Evolutionary conservation across 2,888 invertebrate species (phyloP), one percentile per base, ranked within the genome.

Genomic region (Caenorhabditis becei): DNA sequence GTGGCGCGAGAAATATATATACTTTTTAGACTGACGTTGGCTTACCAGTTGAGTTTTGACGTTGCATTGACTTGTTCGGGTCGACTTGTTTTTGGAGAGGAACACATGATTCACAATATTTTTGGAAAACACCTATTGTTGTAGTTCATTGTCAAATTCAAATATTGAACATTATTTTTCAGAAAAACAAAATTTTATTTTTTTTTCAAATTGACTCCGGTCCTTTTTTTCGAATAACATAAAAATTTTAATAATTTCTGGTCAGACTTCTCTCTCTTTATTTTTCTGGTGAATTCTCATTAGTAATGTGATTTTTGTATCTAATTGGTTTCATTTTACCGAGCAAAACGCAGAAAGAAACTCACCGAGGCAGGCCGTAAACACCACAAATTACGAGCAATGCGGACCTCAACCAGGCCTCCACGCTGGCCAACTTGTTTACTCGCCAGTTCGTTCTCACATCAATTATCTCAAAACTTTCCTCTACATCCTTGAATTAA

Each of bases 321-420:
- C 41, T 41, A 11, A 11, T 2, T 41, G 10, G 10, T 32, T 10
- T 32, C 32, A 32, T 7, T 32, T 32, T 32, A 32, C 32, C 10
- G 5, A 4, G 32, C 32, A 32, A 7, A 32, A 10, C 32, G 10
- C 10, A 4, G 32, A 4, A 32, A 32, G 10, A 32, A 32, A 32
- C 32, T 32, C 32, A 32, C n/a, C n/a, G n/a, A n/a, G n/a, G n/a
- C n/a, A n/a, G 41, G 41, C 7, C 41, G 41, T 14, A 41, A 41
- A 41, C 74, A 66, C 59, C 65, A 28, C 51, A 70, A 35, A 11
- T 51, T 37, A 75, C 75, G 66, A 24, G 49, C 41, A 16, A 37
- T 75, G 75, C 75, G 32, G 53, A 66, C 66, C 32, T 54, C 47
- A 49, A 59, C 59, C 47, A 47, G 47, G 14, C 41, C 41, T 41